phyloP scores from a whole-genome alignment of 2,888 invertebrate species.

The Magallana nippona region DNA sequence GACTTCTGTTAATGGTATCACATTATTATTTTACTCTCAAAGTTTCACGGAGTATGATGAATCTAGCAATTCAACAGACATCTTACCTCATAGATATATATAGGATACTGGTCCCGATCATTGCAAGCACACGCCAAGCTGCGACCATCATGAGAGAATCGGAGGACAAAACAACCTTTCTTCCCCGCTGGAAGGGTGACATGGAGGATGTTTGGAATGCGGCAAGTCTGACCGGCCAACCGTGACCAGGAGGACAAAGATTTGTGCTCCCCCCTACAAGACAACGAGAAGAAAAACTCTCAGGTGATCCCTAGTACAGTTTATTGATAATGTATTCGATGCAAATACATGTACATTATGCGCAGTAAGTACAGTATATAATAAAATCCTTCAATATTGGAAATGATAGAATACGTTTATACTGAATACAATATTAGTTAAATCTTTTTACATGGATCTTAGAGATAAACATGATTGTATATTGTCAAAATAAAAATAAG shows the following conservation, averaged over 20 bases:
- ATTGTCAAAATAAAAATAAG: not conserved
- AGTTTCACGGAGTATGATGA: no score
- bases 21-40: no score
- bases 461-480: not conserved
- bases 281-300: not conserved
- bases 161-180: constrained; percentile 78
- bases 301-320: no score
- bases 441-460: no score
- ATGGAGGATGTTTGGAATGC: constrained; percentile 82
- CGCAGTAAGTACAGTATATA: no score
- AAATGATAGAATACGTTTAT: no score
- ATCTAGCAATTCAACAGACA: not conserved
- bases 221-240: constrained; percentile 83
- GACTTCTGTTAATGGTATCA: no score
- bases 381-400: no score
- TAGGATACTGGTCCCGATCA: constrained; percentile 81
- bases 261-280: constrained; percentile 56
- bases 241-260: constrained; percentile 81
- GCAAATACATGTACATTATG: no score
- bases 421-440: no score
- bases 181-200: constrained; percentile 74
- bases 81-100: constrained; percentile 82
- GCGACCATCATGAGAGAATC: constrained; percentile 80
- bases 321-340: no score
- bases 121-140: constrained; percentile 82